phyloP scores from a whole-genome alignment of 2,888 invertebrate species.

The Napeogenes sylphis region DNA sequence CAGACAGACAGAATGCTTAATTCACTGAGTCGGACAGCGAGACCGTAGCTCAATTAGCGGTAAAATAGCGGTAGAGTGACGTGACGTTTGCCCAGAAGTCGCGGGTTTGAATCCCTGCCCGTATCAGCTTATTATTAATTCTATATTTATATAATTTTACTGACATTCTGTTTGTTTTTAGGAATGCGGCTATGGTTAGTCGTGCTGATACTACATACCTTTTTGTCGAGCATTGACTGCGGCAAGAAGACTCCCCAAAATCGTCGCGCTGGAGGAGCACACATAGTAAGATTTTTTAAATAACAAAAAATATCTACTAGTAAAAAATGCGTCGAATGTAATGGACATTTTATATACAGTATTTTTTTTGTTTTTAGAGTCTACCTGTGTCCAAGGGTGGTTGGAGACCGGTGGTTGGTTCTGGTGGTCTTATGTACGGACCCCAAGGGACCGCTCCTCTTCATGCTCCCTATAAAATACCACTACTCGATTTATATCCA shows the following conservation, averaged over 20 bases:
- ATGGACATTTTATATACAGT: neutral
- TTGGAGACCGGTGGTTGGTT: conserved; percentile 79
- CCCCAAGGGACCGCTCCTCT: conserved; percentile 56
- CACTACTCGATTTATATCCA: conserved; percentile 54
- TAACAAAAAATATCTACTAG: conserved; percentile 6
- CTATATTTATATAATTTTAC: neutral
- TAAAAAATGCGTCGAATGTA: neutral
- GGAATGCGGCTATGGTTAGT: conserved; percentile 57
- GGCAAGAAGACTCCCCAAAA: conserved; percentile 42
- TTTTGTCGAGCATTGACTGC: conserved; percentile 44
- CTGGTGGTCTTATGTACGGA: conserved; percentile 57
- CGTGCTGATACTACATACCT: conserved; percentile 46
- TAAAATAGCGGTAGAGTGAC: too few species aligned
- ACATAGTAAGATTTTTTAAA: conserved; percentile 44
- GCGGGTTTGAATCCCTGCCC: too few species aligned
- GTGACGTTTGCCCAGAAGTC: too few species aligned
- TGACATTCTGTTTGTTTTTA: conserved; percentile 35
- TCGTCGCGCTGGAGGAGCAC: conserved; percentile 58
- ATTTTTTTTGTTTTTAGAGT: conserved; percentile 51
- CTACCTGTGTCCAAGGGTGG: conserved; percentile 77
- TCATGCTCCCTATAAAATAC: conserved; percentile 64
- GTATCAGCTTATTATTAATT: too few species aligned
- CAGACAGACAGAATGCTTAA: too few species aligned
- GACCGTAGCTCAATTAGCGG: too few species aligned
- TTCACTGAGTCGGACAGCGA: too few species aligned